Evolutionary conservation across 2,888 invertebrate species (phyloP).

Genomic region (Synanthedon myopaeformis): DNA sequence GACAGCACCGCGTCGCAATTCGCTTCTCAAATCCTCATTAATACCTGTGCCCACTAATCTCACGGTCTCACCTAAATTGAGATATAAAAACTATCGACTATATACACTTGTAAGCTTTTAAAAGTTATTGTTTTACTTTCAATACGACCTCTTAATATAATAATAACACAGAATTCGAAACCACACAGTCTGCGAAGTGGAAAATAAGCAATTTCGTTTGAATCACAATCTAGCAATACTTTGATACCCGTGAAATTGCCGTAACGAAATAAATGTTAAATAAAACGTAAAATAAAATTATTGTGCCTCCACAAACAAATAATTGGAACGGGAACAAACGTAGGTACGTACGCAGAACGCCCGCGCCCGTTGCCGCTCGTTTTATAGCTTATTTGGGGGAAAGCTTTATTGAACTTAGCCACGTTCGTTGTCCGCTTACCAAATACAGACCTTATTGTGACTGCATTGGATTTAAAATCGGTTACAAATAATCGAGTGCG

Average conservation of each 20-base stretch:
- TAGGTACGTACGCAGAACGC: constrained; percentile 35
- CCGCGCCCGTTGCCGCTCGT: constrained; percentile 62
- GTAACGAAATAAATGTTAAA: constrained; percentile 71
- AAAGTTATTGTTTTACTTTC: too few species aligned
- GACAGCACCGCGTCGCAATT: neutral
- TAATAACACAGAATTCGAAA: constrained; percentile 45
- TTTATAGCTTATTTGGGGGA: constrained; percentile 71
- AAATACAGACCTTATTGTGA: constrained; percentile 37
- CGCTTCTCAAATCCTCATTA: too few species aligned
- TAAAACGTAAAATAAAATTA: constrained; percentile 71
- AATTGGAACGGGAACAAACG: constrained; percentile 60
- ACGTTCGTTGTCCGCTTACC: constrained; percentile 39
- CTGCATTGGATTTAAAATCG: constrained; percentile 28
- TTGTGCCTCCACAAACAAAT: constrained; percentile 70
- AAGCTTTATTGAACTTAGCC: constrained; percentile 68
- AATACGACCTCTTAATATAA: constrained; percentile 36
- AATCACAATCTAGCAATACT: constrained; percentile 68
- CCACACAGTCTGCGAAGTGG: constrained; percentile 54
- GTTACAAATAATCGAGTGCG: constrained; percentile 27
- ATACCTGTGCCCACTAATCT: too few species aligned
- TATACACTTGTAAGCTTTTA: too few species aligned
- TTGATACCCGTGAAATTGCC: constrained; percentile 71
- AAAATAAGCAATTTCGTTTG: constrained; percentile 68
- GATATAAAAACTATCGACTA: too few species aligned
- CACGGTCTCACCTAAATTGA: too few species aligned